phyloP scores from a whole-genome alignment of 2,888 invertebrate species.

The Pharmacophagus antenor region DNA sequence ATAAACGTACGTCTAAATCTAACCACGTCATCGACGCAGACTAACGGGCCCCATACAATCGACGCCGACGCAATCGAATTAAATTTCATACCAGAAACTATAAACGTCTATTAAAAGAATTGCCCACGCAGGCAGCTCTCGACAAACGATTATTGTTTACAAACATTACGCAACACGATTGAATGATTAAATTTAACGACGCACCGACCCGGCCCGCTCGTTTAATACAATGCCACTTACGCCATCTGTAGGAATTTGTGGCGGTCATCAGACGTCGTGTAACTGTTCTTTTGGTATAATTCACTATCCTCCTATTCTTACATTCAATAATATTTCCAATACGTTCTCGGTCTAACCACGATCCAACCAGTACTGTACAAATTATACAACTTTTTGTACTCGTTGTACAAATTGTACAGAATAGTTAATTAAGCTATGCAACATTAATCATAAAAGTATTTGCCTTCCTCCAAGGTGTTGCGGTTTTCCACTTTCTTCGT shows the following conservation, averaged over 20 bases:
- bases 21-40: not conserved
- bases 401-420: no score
- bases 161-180: conserved; percentile 21
- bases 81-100: conserved; percentile 21
- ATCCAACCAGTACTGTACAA: no score
- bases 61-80: conserved; percentile 23
- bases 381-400: no score
- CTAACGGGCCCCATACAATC: conserved; percentile 4
- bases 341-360: no score
- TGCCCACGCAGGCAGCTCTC: conserved; percentile 18
- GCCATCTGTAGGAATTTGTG: conserved; percentile 18
- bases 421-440: no score
- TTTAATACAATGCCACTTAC: conserved; percentile 16
- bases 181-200: conserved; percentile 25
- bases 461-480: no score
- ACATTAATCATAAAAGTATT: no score
- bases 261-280: conserved; percentile 6
- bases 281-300: not conserved
- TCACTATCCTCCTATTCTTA: not conserved
- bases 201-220: not conserved
- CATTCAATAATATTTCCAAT: no score
- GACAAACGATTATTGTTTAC: conserved; percentile 28
- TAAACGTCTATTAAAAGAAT: conserved; percentile 17
- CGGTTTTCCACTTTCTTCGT: no score
- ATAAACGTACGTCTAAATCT: no score